These are phyloP conservation scores for Channa striata DNA, from an alignment of 2,797 vertebrate species.

Conservation along the genomic window DNA sequence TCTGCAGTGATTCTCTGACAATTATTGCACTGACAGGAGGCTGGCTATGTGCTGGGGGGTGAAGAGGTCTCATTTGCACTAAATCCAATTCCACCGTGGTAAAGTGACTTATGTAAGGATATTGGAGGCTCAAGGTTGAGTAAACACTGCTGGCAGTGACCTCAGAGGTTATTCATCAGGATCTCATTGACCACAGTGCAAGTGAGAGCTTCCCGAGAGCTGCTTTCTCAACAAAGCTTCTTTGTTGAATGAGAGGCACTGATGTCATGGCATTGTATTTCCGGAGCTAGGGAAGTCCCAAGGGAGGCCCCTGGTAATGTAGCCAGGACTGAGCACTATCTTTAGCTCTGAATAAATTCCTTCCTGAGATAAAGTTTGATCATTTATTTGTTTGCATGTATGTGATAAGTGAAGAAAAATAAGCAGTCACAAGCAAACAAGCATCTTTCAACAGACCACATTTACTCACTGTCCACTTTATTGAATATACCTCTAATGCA, in stretches of 20 bases:
- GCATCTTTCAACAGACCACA: background rate
- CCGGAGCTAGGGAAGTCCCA: conserved; percentile 37
- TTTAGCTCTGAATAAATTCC: conserved; percentile 26
- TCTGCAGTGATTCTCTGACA: conserved; percentile 30
- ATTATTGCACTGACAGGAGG: conserved; percentile 33
- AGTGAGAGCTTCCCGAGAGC: conserved; percentile 56
- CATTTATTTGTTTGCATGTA: background rate
- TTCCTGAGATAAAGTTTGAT: conserved; percentile 14
- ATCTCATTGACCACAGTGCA: conserved; percentile 43
- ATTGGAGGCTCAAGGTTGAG: conserved; percentile 40
- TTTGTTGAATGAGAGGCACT: conserved; percentile 49
- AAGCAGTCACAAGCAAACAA: background rate
- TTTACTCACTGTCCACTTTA: too few relatives aligned
- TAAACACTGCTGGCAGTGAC: conserved; percentile 56
- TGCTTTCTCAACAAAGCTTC: conserved; percentile 48
- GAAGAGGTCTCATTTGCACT: conserved; percentile 39
- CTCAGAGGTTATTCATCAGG: conserved; percentile 69
- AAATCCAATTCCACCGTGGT: conserved; percentile 57
- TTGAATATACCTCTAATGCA: too few relatives aligned
- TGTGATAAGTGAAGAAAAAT: conserved; percentile 1
- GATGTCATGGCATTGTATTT: conserved; percentile 63
- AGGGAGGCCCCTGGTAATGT: conserved; percentile 22
- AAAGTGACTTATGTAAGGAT: conserved; percentile 24
- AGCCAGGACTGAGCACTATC: conserved; percentile 14
- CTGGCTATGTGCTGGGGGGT: conserved; percentile 20